Conservation (phyloP, 2,888 invertebrate species). For the Darwinula stevensoni region DNA sequence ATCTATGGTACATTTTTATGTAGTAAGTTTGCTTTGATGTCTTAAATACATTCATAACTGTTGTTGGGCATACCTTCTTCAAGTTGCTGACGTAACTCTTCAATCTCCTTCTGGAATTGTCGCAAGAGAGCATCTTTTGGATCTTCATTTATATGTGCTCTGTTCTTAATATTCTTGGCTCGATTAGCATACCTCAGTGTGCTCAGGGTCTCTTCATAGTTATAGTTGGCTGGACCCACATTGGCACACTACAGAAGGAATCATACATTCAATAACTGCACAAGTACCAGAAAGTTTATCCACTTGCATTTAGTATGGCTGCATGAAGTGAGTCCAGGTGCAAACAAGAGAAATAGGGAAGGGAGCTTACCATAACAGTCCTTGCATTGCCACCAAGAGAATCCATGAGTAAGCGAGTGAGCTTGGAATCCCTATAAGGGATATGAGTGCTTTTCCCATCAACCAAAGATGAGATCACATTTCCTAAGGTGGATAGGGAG, state of each 20-base stretch:
- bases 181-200: slow-evolving; percentile 87
- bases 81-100: slow-evolving; percentile 58
- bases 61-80: too few species aligned
- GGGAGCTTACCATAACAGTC: slow-evolving; percentile 48
- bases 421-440: slow-evolving; percentile 89
- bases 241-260: slow-evolving; percentile 66
- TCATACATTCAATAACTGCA: background rate
- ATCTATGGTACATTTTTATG: too few species aligned
- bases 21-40: too few species aligned
- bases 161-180: slow-evolving; percentile 89
- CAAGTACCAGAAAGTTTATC: background rate
- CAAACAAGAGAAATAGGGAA: slow-evolving; percentile 3
- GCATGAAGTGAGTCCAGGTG: too few species aligned
- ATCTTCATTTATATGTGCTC: slow-evolving; percentile 83
- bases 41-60: too few species aligned
- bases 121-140: slow-evolving; percentile 84
- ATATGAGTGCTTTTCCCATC: slow-evolving; percentile 92
- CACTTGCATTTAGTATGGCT: too few species aligned
- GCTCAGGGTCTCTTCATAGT: slow-evolving; percentile 90
- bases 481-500: slow-evolving; percentile 82
- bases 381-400: slow-evolving; percentile 89
- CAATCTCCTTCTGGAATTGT: slow-evolving; percentile 88
- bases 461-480: slow-evolving; percentile 90
- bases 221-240: slow-evolving; percentile 78
- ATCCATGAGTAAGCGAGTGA: slow-evolving; percentile 78